A percentile compares a stretch with the other conserved stretches of the same genome.
phyloP scores from a whole-genome alignment of 2,888 invertebrate species.

The Trissolcus brochymenae region DNA sequence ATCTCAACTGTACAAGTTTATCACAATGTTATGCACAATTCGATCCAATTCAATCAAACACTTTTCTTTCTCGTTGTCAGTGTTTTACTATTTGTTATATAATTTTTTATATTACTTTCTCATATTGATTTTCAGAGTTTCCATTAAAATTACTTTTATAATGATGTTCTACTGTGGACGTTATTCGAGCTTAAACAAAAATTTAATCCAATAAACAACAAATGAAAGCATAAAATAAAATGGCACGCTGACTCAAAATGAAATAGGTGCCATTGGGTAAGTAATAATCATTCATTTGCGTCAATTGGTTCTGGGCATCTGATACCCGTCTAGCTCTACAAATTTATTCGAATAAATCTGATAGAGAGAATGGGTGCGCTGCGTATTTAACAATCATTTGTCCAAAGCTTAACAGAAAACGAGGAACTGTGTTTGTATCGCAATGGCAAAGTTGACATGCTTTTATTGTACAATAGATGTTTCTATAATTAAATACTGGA shows the following conservation, averaged over 20 bases:
- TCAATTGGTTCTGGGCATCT: slow-evolving; percentile 41
- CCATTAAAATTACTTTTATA: neutral
- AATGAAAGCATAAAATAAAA: slow-evolving; percentile 49
- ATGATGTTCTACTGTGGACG: slow-evolving; percentile 10
- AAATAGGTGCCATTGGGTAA: neutral
- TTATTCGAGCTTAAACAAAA: slow-evolving; percentile 10
- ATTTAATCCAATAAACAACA: neutral
- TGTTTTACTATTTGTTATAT: neutral
- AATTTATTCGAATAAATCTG: slow-evolving; percentile 73
- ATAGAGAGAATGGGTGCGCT: slow-evolving; percentile 69
- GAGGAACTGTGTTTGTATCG: slow-evolving; percentile 40
- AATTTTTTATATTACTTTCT: slow-evolving; percentile 9
- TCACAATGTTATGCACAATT: slow-evolving; percentile 48
- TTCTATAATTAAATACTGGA: slow-evolving; percentile 51
- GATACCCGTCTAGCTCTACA: slow-evolving; percentile 70
- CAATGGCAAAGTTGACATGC: slow-evolving; percentile 12
- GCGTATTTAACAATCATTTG: slow-evolving; percentile 10
- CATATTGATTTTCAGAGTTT: neutral
- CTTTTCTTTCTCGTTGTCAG: slow-evolving; percentile 11
- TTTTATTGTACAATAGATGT: slow-evolving; percentile 30
- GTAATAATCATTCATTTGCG: no score
- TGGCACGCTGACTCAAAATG: slow-evolving; percentile 64
- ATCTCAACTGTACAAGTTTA: slow-evolving; percentile 49
- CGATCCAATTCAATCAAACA: slow-evolving; percentile 10
- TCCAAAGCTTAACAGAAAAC: slow-evolving; percentile 26